Conservation (phyloP, 1,140 invertebrate genomes). For the Calephelis nemesis region DNA sequence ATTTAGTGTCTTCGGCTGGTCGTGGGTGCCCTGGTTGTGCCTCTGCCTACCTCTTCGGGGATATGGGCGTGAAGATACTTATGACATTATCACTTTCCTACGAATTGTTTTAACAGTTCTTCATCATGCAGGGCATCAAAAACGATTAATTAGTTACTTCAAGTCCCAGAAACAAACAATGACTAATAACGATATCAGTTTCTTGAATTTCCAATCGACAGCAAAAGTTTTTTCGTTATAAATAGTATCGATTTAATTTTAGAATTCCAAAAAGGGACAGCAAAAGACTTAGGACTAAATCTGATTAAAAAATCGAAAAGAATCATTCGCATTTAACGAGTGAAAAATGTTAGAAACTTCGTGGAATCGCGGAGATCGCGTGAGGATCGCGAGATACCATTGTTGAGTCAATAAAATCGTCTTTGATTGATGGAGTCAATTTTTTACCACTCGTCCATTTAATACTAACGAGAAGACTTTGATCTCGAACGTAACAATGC, state of each 20-base stretch:
- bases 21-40: too few species aligned
- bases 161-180: too few species aligned
- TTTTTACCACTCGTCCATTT: conserved; percentile 65
- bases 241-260: not conserved
- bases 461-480: conserved; percentile 52
- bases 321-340: conserved; percentile 54
- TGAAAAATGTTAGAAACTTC: conserved; percentile 60
- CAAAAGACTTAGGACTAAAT: conserved; percentile 1
- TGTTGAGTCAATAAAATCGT: conserved; percentile 67
- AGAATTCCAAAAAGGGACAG: conserved; percentile 3
- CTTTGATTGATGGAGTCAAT: conserved; percentile 71
- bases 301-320: conserved; percentile 10
- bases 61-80: too few species aligned
- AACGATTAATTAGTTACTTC: too few species aligned
- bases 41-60: too few species aligned
- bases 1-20: too few species aligned
- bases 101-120: too few species aligned
- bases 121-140: too few species aligned
- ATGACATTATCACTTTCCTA: too few species aligned
- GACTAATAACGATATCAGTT: too few species aligned
- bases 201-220: too few species aligned
- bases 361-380: conserved; percentile 54
- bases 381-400: conserved; percentile 51
- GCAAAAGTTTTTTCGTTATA: not conserved
- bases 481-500: conserved; percentile 62